Percentiles rank a stretch among this genome's conserved stretches.
Evolutionary conservation across 2,797 vertebrate genomes (phyloP).

Genomic region (Onychomys leucogaster): DNA sequence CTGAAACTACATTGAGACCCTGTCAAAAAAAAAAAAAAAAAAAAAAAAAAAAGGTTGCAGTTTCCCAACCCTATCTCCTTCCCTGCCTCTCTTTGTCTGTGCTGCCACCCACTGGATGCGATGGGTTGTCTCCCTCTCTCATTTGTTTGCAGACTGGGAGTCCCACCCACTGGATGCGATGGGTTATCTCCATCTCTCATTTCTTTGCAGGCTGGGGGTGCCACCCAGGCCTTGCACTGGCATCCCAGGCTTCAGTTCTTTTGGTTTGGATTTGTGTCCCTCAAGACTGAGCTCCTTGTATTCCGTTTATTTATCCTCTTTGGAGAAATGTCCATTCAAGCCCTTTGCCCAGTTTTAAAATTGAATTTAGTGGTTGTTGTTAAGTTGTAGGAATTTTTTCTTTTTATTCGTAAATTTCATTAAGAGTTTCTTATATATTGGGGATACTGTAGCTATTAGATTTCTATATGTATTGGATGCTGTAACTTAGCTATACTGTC

Average conservation of each 20-base stretch:
- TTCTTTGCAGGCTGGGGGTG: background rate
- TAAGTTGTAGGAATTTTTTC: background rate
- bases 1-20: background rate
- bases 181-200: background rate
- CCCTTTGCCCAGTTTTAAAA: background rate
- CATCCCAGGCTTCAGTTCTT: background rate
- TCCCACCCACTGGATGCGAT: background rate
- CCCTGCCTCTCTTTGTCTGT: background rate
- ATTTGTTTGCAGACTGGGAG: background rate
- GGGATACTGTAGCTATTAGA: background rate
- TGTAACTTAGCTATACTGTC: background rate
- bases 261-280: slow-evolving; percentile 47
- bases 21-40: background rate
- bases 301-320: slow-evolving; percentile 33
- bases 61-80: background rate
- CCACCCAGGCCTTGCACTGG: background rate
- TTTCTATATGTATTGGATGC: background rate
- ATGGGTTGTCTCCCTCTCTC: too few relatives aligned
- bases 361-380: background rate
- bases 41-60: background rate
- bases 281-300: background rate
- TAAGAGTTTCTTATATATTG: background rate
- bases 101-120: background rate
- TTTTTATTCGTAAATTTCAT: background rate
- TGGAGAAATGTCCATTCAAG: slow-evolving; percentile 25